phyloP scores from a whole-genome alignment of 2,888 invertebrate species.

The Kryphioiulus occultus region DNA sequence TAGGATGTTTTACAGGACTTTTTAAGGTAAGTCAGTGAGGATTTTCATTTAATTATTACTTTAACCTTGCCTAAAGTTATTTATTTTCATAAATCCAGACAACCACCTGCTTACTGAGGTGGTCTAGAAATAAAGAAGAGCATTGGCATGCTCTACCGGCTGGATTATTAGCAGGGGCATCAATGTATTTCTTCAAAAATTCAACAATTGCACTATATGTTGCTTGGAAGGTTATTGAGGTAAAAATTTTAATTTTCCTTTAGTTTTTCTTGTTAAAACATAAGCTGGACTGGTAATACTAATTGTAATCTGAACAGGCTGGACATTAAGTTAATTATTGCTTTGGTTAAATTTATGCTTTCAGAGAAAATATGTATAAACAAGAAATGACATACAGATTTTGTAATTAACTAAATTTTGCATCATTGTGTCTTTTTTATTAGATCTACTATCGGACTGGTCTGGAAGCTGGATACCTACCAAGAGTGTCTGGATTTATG shows the following conservation, averaged over 20 bases:
- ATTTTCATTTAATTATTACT: conserved; percentile 49
- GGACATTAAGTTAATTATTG: background rate
- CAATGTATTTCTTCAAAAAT: conserved; percentile 78
- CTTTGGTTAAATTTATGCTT: background rate
- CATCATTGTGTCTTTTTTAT: too few species aligned
- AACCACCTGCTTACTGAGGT: conserved; percentile 72
- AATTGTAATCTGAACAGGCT: background rate
- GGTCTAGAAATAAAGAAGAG: conserved; percentile 70
- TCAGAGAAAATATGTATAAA: too few species aligned
- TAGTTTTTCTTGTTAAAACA: background rate
- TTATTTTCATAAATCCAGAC: conserved; percentile 64
- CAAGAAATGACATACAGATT: too few species aligned
- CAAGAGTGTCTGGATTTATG: conserved; percentile 74
- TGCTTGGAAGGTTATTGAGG: conserved; percentile 83
- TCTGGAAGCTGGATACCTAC: conserved; percentile 72
- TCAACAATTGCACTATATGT: conserved; percentile 81
- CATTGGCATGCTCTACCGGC: conserved; percentile 73
- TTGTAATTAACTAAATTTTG: too few species aligned
- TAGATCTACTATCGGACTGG: conserved; percentile 77
- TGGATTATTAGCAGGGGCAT: conserved; percentile 74
- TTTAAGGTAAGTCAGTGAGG: conserved; percentile 70
- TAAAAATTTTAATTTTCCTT: conserved; percentile 59
- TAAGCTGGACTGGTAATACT: background rate
- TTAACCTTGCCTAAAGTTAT: background rate
- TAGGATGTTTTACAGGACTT: conserved; percentile 74